Evolutionary conservation across 2,797 vertebrate species (phyloP).

Genomic region (Synaphobranchus kaupii): DNA sequence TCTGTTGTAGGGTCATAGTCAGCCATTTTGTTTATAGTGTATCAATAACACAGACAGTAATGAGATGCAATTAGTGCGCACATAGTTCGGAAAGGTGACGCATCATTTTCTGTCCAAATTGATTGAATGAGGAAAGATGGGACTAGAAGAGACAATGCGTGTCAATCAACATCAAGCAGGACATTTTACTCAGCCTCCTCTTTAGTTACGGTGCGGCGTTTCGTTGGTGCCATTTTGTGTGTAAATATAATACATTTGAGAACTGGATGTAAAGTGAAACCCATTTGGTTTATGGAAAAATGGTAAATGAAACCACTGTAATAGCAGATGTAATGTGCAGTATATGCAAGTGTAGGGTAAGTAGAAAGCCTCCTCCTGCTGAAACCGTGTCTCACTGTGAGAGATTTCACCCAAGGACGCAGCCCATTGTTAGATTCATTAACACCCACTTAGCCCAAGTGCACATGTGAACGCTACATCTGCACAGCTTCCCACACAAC

Average conservation of each 20-base stretch:
- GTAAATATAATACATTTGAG: background rate
- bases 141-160: background rate
- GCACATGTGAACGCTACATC: slow-evolving; percentile 18
- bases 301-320: background rate
- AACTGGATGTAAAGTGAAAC: background rate
- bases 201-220: background rate
- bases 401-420: background rate
- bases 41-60: slow-evolving; percentile 43
- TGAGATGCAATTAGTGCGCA: slow-evolving; percentile 49
- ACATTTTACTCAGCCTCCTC: background rate
- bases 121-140: background rate
- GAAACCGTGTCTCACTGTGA: background rate
- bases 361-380: background rate
- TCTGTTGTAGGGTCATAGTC: slow-evolving; percentile 10
- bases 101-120: background rate
- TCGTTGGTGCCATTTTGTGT: background rate
- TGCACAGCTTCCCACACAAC: slow-evolving; percentile 11
- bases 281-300: background rate
- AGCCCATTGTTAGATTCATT: slow-evolving; percentile 34
- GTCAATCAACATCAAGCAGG: background rate
- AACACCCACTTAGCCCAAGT: slow-evolving; percentile 41
- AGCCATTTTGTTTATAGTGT: slow-evolving; percentile 38
- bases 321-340: too few species aligned
- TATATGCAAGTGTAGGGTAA: background rate
- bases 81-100: slow-evolving; percentile 5